Conservation (phyloP, 2,113 vertebrate genomes). For the Mellivora capensis region DNA sequence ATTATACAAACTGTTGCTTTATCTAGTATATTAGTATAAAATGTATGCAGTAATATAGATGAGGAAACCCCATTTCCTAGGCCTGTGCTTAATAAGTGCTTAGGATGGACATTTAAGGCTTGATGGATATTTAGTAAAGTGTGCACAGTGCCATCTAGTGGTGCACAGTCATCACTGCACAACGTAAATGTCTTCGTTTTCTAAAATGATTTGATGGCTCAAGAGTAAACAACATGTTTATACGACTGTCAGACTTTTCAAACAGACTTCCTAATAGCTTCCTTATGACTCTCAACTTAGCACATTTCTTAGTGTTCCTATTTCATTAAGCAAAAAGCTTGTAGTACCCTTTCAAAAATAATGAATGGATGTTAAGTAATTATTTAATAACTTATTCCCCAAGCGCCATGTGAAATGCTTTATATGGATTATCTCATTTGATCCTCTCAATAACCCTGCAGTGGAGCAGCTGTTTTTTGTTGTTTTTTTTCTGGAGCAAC, state of each 20-base stretch:
- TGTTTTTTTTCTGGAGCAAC: not conserved
- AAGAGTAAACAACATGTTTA: not conserved
- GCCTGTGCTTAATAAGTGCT: not conserved
- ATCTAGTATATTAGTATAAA: not conserved
- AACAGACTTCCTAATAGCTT: not conserved
- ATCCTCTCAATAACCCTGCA: not conserved
- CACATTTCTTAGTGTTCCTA: not conserved
- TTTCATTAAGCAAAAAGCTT: not conserved
- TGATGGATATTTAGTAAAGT: constrained; percentile 54
- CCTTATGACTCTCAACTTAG: not conserved
- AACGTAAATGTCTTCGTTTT: not conserved
- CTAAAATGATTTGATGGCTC: not conserved
- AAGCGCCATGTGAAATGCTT: not conserved
- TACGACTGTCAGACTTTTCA: not conserved
- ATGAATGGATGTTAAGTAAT: not conserved
- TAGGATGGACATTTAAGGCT: not conserved
- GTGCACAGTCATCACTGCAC: not conserved
- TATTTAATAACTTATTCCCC: not conserved
- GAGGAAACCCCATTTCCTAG: not conserved
- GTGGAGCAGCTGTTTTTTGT: not conserved
- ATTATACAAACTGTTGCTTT: not conserved
- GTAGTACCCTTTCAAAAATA: not conserved
- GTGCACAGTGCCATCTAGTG: constrained; percentile 82
- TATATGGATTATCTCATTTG: not conserved
- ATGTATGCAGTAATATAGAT: not conserved